These are phyloP conservation scores for Neodiprion virginianus DNA, from an alignment of 1,140 invertebrate species.

Conservation along the genomic window DNA sequence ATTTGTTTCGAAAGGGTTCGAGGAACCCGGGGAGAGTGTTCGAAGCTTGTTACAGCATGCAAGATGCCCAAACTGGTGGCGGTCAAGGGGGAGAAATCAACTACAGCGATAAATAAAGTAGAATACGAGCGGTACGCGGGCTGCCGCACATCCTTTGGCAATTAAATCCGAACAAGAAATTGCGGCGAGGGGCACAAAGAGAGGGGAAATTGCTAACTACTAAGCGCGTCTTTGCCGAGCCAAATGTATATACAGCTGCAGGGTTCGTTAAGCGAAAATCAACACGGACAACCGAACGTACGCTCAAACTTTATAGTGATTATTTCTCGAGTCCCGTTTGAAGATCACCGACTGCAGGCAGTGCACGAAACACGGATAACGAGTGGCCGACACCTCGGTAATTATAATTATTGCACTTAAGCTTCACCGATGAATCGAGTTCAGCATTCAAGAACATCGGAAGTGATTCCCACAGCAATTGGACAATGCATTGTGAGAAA, in stretches of 20 bases:
- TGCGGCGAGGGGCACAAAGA: not conserved
- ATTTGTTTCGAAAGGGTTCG: too few species aligned
- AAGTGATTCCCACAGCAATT: too few species aligned
- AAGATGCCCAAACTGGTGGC: not conserved
- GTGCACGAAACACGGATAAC: too few species aligned
- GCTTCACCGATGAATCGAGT: too few species aligned
- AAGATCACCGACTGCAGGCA: too few species aligned
- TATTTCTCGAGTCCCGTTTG: not conserved
- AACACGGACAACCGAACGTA: not conserved
- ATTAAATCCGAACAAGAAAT: not conserved
- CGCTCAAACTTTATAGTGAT: not conserved
- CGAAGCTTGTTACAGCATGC: too few species aligned
- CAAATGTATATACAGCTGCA: not conserved
- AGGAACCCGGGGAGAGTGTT: too few species aligned
- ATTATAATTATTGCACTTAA: too few species aligned
- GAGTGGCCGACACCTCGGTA: too few species aligned
- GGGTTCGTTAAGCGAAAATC: slow-evolving; percentile 7
- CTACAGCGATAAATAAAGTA: not conserved
- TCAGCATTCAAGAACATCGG: too few species aligned
- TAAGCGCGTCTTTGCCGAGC: not conserved
- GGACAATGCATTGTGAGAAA: not conserved
- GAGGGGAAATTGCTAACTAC: not conserved
- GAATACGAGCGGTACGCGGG: not conserved
- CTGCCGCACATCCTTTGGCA: slow-evolving; percentile 4
- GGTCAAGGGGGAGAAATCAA: not conserved